These are phyloP conservation scores for Ptychodera flava DNA, from an alignment of 35 echinoderm and acorn worm species.

Conservation along the genomic window DNA sequence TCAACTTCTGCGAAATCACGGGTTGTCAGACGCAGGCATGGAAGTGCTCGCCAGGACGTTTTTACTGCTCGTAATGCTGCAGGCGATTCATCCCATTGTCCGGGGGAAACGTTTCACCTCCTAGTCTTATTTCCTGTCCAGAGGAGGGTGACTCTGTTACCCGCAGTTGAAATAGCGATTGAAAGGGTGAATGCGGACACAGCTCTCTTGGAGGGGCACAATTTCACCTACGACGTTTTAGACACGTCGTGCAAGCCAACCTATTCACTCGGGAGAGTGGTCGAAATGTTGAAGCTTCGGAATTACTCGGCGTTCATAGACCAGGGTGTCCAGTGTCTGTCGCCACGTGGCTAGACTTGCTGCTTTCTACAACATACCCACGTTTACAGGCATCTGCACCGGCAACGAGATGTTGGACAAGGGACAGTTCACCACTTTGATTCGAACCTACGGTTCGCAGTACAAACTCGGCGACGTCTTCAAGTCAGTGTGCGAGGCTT, in stretches of 20 bases:
- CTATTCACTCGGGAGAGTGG: neutral
- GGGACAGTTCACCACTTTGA: neutral
- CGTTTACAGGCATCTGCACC: neutral
- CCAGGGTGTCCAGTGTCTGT: neutral
- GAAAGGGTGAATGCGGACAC: neutral
- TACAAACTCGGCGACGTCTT: neutral
- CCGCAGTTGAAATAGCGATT: neutral
- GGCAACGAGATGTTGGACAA: neutral
- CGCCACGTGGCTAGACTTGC: neutral
- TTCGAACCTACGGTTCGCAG: neutral
- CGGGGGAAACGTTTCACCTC: too few species aligned
- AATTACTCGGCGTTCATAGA: neutral
- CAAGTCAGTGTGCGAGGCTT: neutral
- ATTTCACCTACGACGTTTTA: neutral
- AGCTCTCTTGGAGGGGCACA: neutral
- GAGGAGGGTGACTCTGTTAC: too few species aligned
- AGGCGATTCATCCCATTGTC: too few species aligned
- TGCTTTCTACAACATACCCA: neutral
- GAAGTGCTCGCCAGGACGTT: too few species aligned
- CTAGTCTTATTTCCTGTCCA: too few species aligned
- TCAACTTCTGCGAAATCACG: too few species aligned
- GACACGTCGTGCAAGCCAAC: neutral
- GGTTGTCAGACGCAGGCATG: too few species aligned
- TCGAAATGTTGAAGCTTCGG: neutral
- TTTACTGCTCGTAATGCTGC: too few species aligned